Base-by-base conservation (phyloP, 2,797 vertebrate species). In the Notolepis coatsorum region DNA sequence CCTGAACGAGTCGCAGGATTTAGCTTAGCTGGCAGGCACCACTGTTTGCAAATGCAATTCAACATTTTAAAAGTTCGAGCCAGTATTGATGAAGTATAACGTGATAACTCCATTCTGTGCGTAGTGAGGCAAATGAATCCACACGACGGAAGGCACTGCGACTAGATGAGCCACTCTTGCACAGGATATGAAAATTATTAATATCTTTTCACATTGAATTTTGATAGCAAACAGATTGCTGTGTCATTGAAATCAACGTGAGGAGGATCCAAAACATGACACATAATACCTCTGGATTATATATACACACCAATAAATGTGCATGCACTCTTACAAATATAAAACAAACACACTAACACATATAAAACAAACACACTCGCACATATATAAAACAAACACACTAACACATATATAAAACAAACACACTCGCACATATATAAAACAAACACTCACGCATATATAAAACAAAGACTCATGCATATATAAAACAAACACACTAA, bases 1-100 rank as follows among this genome's bases (percentile, higher is more conserved):
- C 63, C 66, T 15, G 7, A 35, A 73, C 56, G 49, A 65, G 73
- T 52, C 56, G 3, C 35, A 56, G 67, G 15, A 53, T 79, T 45
- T 17, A 72, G 68, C 72, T 83, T 73, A 58, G 68, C 76, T 81
- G 37, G 68, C 81, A 72, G 28, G 47, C 24, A 53, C 65, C 65
- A 78, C 45, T 63, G 81, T 81, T 80, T 83, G 47, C 58, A 82
- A 63, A 85, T 80, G 73, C 68, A 70, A 68, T 64, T 73, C 68
- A 47, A 35, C 31, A 46, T 77, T 82, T 69, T 46, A 42, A 49
- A 84, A 69, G 73, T 85, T 87, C 71, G 38, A 59, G 65, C 33
- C 12, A 25, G 41, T 55, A 82, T 74, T 68, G 77, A 87, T 68
- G 38, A 77, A 71, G 24, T 56, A 30, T 53, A 5, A 67, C 23